Evolutionary conservation across 2,888 invertebrate species (phyloP).

Genomic region (Drosophila glabriapex): DNA sequence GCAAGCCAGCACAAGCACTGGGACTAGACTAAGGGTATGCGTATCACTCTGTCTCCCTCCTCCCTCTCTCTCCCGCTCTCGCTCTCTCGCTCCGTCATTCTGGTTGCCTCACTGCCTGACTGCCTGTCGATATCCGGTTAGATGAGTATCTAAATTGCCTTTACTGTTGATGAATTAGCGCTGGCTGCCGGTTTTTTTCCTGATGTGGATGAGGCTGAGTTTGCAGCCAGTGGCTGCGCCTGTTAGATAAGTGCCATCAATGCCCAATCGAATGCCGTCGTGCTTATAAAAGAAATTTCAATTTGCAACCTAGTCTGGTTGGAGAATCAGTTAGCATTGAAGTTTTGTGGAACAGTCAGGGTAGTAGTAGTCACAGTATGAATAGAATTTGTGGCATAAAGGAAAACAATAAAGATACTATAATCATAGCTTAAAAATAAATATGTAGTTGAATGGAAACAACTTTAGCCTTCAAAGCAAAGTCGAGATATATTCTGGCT

Average conservation of each 20-base stretch:
- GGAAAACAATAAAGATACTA: neutral
- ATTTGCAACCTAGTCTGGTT: slow-evolving; percentile 52
- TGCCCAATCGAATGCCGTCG: slow-evolving; percentile 41
- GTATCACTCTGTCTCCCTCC: slow-evolving; percentile 57
- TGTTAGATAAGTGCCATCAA: slow-evolving; percentile 68
- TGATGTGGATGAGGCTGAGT: slow-evolving; percentile 23
- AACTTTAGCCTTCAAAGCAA: neutral
- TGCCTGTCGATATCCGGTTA: slow-evolving; percentile 82
- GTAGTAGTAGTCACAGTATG: neutral
- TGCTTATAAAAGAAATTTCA: slow-evolving; percentile 68
- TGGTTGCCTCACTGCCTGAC: slow-evolving; percentile 29
- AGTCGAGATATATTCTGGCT: neutral
- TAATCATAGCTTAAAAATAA: neutral
- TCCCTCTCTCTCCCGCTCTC: slow-evolving; percentile 10
- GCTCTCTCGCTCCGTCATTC: slow-evolving; percentile 7
- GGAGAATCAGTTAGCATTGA: neutral
- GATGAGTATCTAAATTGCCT: slow-evolving; percentile 82
- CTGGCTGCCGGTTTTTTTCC: slow-evolving; percentile 55
- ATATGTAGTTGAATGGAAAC: neutral
- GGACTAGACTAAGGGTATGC: slow-evolving; percentile 46
- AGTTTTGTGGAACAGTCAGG: slow-evolving; percentile 5
- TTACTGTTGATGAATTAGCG: slow-evolving; percentile 79
- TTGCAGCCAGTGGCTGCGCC: slow-evolving; percentile 40
- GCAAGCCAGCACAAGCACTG: slow-evolving; percentile 40
- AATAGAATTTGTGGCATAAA: neutral